Base-by-base conservation (phyloP, 1,140 invertebrate genomes). In the Apis cerana region DNA sequence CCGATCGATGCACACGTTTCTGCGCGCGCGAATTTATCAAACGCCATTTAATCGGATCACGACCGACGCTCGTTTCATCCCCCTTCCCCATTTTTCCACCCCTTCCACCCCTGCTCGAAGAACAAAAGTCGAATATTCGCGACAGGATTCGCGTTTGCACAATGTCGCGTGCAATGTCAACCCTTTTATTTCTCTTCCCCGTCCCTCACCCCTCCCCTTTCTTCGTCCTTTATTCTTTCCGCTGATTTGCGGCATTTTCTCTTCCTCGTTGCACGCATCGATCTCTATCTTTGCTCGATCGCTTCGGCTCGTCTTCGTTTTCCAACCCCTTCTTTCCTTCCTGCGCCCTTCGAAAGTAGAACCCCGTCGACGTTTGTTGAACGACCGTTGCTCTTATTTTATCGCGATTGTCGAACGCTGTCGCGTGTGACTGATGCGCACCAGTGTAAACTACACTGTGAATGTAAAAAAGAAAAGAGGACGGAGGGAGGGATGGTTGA, bases 391-490 rank as follows among this genome's bases (percentile, higher is more conserved):
- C 76, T 58, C 48, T 79, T 74, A 90, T 90, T 83, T 43, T 2
- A 87, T 88, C 81, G 75, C 77, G 80, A 86, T 76, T 43, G 85
- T 86, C 88, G 75, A 89, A 88, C 85, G 81, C 43, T 75, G 64
- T 48, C 72, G 33, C 33, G 33, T 13, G 33, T 54, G 64, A 33
- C 21, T 33, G 61, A 59, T 62, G 80, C 62, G 65, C 75, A 68
- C 85, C 72, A 86, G 33, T 88, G 86, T 80, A 88, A 87, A 85
- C 82, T 79, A 80, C 84, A 72, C 72, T 2, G 33, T 54, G 23
- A 54, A 70, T 12, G 54, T 61, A 27, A 17, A 61, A 33, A 9
- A 23, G 19, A 64, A 80, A 86, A 83, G 83, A 83, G 33, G 75
- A 83, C 77, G 69, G 61, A 43, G 67, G 75, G 80, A 76, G 56